Evolutionary conservation across 2,113 vertebrate species (phyloP), one percentile per base, ranked within the genome.

Genomic region (Dipodomys merriami): DNA sequence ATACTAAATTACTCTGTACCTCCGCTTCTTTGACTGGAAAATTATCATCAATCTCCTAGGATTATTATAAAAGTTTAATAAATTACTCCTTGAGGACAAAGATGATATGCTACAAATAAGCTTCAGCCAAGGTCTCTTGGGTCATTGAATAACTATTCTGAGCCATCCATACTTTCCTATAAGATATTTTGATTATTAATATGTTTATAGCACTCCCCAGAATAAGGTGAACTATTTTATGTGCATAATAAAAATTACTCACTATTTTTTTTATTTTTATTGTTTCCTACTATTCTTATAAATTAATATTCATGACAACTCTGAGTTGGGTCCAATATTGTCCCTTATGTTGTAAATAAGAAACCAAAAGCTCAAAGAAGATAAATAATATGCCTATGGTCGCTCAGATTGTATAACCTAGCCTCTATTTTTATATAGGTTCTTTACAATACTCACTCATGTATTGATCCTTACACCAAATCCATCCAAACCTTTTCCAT

Each of bases 61-160:
- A 92, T 81, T 83, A 91, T 83, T 53, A 33, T 46, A 67, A 88
- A 86, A 10, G 88, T 85, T 77, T 69, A 73, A 73, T 65, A 83
- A 77, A 57, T 86, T 57, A 44, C 15, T 33, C 78, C 88, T 83
- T 60, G 49, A 71, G 88, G 44, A 22, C 15, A 67, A 77, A 83
- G 33, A 7, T 72, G 4, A 65, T 60, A 92, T 57, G 53, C 27
- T 81, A 12, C 19, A 5, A 20, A 12, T 62, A 53, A 80, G 16
- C 13, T 39, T 29, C 65, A 91, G 11, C 10, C 33, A 83, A 25
- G 11, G 5, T 84, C 49, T 93, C 85, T 80, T 57, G n/a, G 29
- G 25, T 93, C 46, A 60, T 78, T 93, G 65, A 25, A 74, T 6
- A 27, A 33, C 6, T 0, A n/a, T 78, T 92, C 30, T n/a, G 35